Evolutionary conservation across 2,888 invertebrate species (phyloP).

Genomic region (Heliconius aoede): DNA sequence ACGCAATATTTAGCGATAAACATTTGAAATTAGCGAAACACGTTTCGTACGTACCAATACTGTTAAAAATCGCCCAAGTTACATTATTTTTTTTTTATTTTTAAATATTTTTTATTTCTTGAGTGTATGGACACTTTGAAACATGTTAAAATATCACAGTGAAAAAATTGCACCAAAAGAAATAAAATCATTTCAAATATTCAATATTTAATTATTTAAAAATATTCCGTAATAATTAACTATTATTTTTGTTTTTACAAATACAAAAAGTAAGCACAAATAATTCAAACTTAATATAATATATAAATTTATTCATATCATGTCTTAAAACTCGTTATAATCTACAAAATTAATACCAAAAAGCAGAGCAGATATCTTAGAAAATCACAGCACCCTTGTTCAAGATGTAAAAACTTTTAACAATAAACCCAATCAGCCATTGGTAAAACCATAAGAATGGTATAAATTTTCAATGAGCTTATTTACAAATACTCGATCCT

Average conservation of each 20-base stretch:
- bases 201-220: too few species aligned
- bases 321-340: constrained; percentile 15
- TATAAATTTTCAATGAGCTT: constrained; percentile 81
- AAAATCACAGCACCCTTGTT: constrained; percentile 65
- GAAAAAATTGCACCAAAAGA: too few species aligned
- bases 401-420: constrained; percentile 67
- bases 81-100: too few species aligned
- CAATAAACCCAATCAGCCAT: constrained; percentile 77
- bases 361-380: constrained; percentile 57
- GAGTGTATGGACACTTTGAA: too few species aligned
- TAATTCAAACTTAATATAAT: not conserved
- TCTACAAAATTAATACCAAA: constrained; percentile 40
- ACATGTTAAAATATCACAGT: too few species aligned
- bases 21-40: too few species aligned
- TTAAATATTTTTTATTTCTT: too few species aligned
- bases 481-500: constrained; percentile 77
- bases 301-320: constrained; percentile 14
- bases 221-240: too few species aligned
- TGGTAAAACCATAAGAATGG: constrained; percentile 65
- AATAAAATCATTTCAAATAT: too few species aligned
- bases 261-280: not conserved
- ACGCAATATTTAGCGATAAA: too few species aligned
- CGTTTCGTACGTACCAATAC: too few species aligned
- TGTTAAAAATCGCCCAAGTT: too few species aligned
- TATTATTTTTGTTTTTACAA: not conserved